These are phyloP conservation scores for Dasyornis broadbenti DNA, from an alignment of 2,113 vertebrate species.

Conservation along the genomic window DNA sequence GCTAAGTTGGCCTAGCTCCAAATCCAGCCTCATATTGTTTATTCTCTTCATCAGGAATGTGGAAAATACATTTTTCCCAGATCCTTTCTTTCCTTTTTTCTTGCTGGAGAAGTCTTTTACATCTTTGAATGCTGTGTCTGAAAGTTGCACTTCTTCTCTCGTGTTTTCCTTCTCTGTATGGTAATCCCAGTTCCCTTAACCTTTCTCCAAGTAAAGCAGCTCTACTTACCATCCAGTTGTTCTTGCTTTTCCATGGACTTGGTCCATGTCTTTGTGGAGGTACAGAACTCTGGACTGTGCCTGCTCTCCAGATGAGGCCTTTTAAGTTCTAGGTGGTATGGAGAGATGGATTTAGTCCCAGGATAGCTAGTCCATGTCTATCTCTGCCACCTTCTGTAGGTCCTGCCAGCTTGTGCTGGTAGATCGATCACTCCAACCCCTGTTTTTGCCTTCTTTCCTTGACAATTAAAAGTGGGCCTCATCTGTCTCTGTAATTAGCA, in stretches of 20 bases:
- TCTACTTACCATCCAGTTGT: not conserved
- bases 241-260: not conserved
- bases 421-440: not conserved
- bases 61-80: not conserved
- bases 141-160: not conserved
- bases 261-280: not conserved
- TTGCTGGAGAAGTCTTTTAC: not conserved
- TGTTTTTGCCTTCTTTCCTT: not conserved
- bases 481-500: not conserved
- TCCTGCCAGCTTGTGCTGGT: not conserved
- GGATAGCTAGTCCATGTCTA: not conserved
- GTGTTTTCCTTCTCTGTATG: not conserved
- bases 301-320: not conserved
- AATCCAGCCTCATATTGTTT: not conserved
- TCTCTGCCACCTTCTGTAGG: not conserved
- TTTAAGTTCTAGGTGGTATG: not conserved
- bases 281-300: not conserved
- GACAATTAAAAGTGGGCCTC: not conserved
- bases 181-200: not conserved
- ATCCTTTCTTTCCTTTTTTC: not conserved
- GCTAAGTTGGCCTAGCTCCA: not conserved
- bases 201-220: not conserved
- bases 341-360: not conserved
- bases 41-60: not conserved
- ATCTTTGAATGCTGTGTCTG: not conserved